These are phyloP conservation scores for Drosophila hamatofila DNA, from an alignment of 2,888 invertebrate genomes.

Conservation along the genomic window DNA sequence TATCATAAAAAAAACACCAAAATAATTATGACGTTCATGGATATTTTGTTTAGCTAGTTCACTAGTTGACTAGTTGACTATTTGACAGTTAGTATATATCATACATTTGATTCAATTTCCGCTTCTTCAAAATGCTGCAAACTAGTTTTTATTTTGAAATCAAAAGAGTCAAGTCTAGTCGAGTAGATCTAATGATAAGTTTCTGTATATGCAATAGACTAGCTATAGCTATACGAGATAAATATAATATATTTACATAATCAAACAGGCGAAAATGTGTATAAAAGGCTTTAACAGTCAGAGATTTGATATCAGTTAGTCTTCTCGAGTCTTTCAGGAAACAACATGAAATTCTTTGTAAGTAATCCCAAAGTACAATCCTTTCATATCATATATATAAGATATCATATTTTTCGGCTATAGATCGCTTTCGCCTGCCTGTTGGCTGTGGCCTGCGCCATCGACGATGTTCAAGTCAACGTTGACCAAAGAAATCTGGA, in stretches of 20 bases:
- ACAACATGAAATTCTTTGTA: conserved; percentile 71
- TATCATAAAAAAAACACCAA: not conserved
- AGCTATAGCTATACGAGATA: not conserved
- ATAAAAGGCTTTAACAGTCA: conserved; percentile 35
- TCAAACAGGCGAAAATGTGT: conserved; percentile 23
- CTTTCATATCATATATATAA: not conserved
- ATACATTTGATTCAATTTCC: conserved; percentile 39
- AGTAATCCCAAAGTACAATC: conserved; percentile 35
- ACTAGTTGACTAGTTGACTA: conserved; percentile 30
- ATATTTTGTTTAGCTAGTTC: conserved; percentile 11
- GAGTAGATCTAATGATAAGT: conserved; percentile 28
- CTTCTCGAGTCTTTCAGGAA: conserved; percentile 53
- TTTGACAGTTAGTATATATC: conserved; percentile 36
- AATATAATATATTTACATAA: conserved; percentile 46
- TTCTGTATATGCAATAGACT: not conserved
- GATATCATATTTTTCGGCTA: not conserved
- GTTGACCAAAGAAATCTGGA: conserved; percentile 56
- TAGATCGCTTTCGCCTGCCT: conserved; percentile 80
- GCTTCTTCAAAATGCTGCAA: conserved; percentile 31
- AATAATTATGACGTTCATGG: conserved; percentile 38
- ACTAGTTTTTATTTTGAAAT: conserved; percentile 48
- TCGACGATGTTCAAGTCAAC: conserved; percentile 61
- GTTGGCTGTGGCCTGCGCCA: conserved; percentile 67
- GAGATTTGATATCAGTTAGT: conserved; percentile 57
- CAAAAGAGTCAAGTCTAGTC: conserved; percentile 26